A percentile compares a stretch with the other conserved stretches of the same genome.
Evolutionary conservation across 2,797 vertebrate genomes (phyloP).

Genomic region (Alosa sapidissima): DNA sequence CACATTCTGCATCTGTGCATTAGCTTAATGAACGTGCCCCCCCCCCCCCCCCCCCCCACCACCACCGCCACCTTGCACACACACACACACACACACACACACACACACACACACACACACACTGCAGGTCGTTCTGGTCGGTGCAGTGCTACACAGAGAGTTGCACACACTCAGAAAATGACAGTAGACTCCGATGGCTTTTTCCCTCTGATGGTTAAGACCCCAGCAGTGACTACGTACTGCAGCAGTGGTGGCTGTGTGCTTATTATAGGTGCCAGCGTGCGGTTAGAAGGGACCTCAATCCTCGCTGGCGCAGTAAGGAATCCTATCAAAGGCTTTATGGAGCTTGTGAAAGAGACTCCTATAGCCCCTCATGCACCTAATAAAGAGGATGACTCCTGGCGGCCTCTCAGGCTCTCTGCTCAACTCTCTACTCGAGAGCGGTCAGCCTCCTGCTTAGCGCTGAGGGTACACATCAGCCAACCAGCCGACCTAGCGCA

Average conservation of each 20-base stretch:
- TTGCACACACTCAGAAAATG: constrained; percentile 49
- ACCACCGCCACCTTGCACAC: background rate
- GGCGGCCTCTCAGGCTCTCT: constrained; percentile 40
- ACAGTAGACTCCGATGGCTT: constrained; percentile 48
- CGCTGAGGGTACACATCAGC: constrained; percentile 13
- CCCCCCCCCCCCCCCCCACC: background rate
- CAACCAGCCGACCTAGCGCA: background rate
- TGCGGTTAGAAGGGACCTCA: constrained; percentile 51
- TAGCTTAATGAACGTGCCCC: constrained; percentile 76
- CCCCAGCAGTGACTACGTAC: constrained; percentile 33
- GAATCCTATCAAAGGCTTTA: constrained; percentile 56
- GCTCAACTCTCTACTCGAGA: constrained; percentile 31
- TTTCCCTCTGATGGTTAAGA: constrained; percentile 51
- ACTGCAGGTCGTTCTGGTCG: constrained; percentile 46
- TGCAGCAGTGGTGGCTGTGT: constrained; percentile 32
- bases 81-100: background rate
- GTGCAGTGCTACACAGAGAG: constrained; percentile 45
- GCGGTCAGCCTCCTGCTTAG: constrained; percentile 27
- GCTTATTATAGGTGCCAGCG: constrained; percentile 25
- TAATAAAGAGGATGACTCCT: constrained; percentile 34
- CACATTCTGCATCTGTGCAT: constrained; percentile 64
- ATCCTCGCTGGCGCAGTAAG: constrained; percentile 52
- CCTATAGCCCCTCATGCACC: constrained; percentile 45
- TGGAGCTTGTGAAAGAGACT: constrained; percentile 59
- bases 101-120: background rate